Conservation (phyloP, 2,888 invertebrate species). For the Chymomyza fuscimana region DNA sequence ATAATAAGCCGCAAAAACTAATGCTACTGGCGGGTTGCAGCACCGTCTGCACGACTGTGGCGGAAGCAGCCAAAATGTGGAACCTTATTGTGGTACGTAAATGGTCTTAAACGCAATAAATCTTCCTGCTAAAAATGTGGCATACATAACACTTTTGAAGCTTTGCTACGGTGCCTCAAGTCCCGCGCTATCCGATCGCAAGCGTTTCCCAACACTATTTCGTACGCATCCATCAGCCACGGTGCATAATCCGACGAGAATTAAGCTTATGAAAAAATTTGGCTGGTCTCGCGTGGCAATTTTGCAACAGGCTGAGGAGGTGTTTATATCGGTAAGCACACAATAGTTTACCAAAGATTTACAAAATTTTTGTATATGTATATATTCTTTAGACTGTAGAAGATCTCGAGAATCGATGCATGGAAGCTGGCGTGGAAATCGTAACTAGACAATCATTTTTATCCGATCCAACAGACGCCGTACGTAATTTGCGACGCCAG, state of each 20-base stretch:
- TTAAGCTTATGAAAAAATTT: slow-evolving; percentile 97
- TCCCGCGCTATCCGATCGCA: slow-evolving; percentile 97
- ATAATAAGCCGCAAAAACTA: slow-evolving; percentile 96
- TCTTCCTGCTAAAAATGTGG: slow-evolving; percentile 31
- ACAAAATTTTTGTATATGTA: not conserved
- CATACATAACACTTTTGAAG: slow-evolving; percentile 80
- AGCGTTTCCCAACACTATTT: slow-evolving; percentile 98
- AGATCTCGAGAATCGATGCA: slow-evolving; percentile 96
- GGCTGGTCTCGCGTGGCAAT: slow-evolving; percentile 99
- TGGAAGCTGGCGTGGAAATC: slow-evolving; percentile 95
- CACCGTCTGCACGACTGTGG: slow-evolving; percentile 98
- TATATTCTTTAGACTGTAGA: slow-evolving; percentile 90
- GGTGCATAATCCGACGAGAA: slow-evolving; percentile 98
- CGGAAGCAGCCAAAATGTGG: slow-evolving; percentile 99
- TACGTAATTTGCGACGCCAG: slow-evolving; percentile 94
- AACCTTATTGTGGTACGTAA: slow-evolving; percentile 97
- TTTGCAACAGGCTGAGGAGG: slow-evolving; percentile 98
- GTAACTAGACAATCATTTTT: slow-evolving; percentile 97
- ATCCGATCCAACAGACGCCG: slow-evolving; percentile 97
- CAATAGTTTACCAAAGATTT: not conserved
- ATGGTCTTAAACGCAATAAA: not conserved
- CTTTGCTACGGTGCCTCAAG: slow-evolving; percentile 99
- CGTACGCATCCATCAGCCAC: slow-evolving; percentile 99
- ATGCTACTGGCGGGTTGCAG: slow-evolving; percentile 98
- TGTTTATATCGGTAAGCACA: slow-evolving; percentile 91